These are phyloP conservation scores for Cheilosia grossa DNA, from an alignment of 2,888 invertebrate species.

Conservation along the genomic window DNA sequence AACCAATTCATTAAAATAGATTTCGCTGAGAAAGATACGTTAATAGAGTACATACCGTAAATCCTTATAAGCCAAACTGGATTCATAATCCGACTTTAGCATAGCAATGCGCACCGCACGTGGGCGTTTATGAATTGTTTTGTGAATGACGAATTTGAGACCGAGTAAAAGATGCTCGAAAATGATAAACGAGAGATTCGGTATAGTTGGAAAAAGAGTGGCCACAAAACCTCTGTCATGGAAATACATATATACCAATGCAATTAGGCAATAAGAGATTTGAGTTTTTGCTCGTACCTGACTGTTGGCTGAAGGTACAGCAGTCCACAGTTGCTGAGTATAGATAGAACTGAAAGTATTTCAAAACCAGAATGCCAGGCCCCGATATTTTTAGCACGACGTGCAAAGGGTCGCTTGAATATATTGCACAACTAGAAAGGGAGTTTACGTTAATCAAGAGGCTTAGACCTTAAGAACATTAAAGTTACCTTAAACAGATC, in stretches of 20 bases:
- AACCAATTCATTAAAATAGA: slow-evolving; percentile 25
- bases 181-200: slow-evolving; percentile 85
- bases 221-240: slow-evolving; percentile 79
- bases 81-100: slow-evolving; percentile 86
- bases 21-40: not conserved
- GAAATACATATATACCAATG: not conserved
- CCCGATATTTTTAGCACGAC: slow-evolving; percentile 88
- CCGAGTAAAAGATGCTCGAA: slow-evolving; percentile 88
- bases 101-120: slow-evolving; percentile 87
- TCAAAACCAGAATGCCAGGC: slow-evolving; percentile 88
- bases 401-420: slow-evolving; percentile 87
- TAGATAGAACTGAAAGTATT: slow-evolving; percentile 86
- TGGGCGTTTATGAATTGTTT: slow-evolving; percentile 89
- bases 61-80: slow-evolving; percentile 86
- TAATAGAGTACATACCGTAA: slow-evolving; percentile 77
- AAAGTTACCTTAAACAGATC: slow-evolving; percentile 87
- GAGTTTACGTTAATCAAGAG: not conserved
- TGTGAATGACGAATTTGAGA: slow-evolving; percentile 87
- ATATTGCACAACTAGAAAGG: slow-evolving; percentile 85
- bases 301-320: slow-evolving; percentile 88
- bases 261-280: not conserved
- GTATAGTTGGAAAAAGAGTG: slow-evolving; percentile 79
- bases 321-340: slow-evolving; percentile 90
- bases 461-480: slow-evolving; percentile 79
- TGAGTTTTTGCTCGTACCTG: slow-evolving; percentile 79